Evolutionary conservation across 2,888 invertebrate genomes (phyloP).

Genomic region (Drosophila neutralis): DNA sequence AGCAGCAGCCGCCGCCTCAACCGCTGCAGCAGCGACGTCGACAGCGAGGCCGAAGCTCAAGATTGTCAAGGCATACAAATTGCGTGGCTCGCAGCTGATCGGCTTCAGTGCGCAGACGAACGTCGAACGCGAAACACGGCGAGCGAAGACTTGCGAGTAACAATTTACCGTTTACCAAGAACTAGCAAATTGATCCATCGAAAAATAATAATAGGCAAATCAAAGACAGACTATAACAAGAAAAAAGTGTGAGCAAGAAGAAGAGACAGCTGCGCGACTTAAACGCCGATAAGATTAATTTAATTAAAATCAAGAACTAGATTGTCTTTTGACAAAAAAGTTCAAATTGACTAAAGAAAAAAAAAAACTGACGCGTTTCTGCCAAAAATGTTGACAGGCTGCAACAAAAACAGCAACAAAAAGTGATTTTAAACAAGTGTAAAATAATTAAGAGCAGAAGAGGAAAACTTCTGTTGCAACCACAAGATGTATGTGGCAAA

Average conservation of each 20-base stretch:
- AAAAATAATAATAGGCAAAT: constrained; percentile 44
- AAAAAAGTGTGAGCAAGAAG: neutral
- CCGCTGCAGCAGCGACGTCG: constrained; percentile 5
- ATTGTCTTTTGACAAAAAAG: neutral
- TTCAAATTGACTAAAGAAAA: neutral
- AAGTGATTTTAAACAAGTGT: constrained; percentile 1
- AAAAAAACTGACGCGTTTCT: constrained; percentile 13
- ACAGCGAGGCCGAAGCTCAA: constrained; percentile 50
- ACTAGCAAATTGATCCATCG: constrained; percentile 20
- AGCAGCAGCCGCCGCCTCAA: constrained; percentile 5
- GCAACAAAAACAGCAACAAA: constrained; percentile 3
- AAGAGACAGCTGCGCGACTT: constrained; percentile 37
- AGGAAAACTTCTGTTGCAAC: constrained; percentile 3
- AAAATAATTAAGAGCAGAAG: neutral
- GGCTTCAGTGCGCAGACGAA: constrained; percentile 70
- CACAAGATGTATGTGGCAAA: constrained; percentile 82
- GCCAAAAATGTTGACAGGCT: constrained; percentile 43
- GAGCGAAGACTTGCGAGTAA: neutral
- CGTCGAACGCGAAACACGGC: constrained; percentile 50
- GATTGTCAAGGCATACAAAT: constrained; percentile 64
- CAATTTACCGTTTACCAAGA: constrained; percentile 3
- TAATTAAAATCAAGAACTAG: constrained; percentile 43
- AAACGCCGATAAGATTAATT: constrained; percentile 48
- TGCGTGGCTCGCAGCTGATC: constrained; percentile 60
- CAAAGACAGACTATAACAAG: constrained; percentile 2